Evolutionary conservation across 1,140 invertebrate species (phyloP).

Genomic region (Calliphora vicina): DNA sequence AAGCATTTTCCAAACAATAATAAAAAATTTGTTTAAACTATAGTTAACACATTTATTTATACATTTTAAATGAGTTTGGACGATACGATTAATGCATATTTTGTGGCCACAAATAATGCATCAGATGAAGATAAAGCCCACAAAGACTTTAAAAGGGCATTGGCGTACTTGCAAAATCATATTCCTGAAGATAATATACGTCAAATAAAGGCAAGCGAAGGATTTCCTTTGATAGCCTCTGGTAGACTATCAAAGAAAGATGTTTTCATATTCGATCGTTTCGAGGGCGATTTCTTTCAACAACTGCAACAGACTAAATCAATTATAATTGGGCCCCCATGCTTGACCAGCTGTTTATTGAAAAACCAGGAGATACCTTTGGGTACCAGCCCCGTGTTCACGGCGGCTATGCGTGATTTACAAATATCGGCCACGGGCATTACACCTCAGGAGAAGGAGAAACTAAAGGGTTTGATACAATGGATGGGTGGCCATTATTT

Average conservation of each 20-base stretch:
- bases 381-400: conserved; percentile 78
- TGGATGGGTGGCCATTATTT: conserved; percentile 86
- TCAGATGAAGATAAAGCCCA: conserved; percentile 16
- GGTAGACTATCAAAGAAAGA: conserved; percentile 72
- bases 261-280: conserved; percentile 78
- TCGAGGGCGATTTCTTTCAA: conserved; percentile 74
- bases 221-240: conserved; percentile 52
- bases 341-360: conserved; percentile 77
- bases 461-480: conserved; percentile 74
- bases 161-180: conserved; percentile 46
- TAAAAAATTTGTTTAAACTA: not conserved
- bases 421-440: conserved; percentile 79
- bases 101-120: conserved; percentile 50
- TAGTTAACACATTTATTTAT: not conserved
- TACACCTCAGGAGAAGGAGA: conserved; percentile 68
- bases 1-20: not conserved
- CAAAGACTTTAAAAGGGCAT: conserved; percentile 43
- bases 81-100: conserved; percentile 56
- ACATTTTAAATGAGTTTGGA: conserved; percentile 47
- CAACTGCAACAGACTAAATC: conserved; percentile 72
- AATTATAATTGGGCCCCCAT: conserved; percentile 80
- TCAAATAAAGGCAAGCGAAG: conserved; percentile 53
- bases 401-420: conserved; percentile 80
- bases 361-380: conserved; percentile 78
- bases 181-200: conserved; percentile 54